These are phyloP conservation scores for Microcebus griseorufus DNA, from an alignment of 2,113 vertebrate species.

Conservation along the genomic window DNA sequence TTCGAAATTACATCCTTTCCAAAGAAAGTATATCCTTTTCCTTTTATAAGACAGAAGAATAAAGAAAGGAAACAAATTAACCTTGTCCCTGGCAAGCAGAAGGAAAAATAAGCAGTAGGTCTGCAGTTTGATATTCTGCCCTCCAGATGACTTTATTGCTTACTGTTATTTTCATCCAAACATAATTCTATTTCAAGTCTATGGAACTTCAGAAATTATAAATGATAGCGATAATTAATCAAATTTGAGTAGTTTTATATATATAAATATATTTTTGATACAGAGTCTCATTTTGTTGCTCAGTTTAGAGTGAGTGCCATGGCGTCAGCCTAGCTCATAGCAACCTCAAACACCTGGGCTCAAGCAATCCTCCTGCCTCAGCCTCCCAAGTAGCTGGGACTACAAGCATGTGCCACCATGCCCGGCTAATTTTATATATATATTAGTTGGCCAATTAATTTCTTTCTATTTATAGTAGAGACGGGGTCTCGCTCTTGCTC, in stretches of 20 bases:
- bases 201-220: slow-evolving; percentile 30
- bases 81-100: neutral
- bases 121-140: neutral
- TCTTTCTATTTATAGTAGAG: no score
- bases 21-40: neutral
- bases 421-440: no score
- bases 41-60: neutral
- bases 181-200: slow-evolving; percentile 50
- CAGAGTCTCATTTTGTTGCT: no score
- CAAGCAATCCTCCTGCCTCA: no score
- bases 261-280: no score
- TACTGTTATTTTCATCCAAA: slow-evolving; percentile 29
- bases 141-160: neutral
- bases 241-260: neutral
- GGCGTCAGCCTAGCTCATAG: no score
- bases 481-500: no score
- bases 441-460: no score
- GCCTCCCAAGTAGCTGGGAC: no score
- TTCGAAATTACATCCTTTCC: neutral
- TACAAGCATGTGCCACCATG: no score
- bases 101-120: neutral
- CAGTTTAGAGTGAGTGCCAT: no score
- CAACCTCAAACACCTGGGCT: no score
- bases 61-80: neutral
- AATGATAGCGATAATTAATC: slow-evolving; percentile 31